Conservation (phyloP, 2,888 invertebrate genomes). For the Tinea pellionella region DNA sequence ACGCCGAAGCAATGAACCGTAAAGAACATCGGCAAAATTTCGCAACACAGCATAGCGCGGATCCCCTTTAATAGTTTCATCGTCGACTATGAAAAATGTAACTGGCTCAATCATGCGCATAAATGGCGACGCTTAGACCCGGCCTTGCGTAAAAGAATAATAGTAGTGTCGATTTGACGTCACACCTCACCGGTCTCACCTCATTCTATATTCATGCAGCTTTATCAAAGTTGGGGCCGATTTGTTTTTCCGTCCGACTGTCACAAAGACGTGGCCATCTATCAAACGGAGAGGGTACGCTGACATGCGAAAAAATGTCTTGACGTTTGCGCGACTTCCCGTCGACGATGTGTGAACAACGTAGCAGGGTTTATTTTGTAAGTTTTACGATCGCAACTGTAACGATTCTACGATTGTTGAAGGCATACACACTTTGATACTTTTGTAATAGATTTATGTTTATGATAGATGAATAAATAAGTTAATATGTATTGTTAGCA, state of each 20-base stretch:
- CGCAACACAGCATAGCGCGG: not conserved
- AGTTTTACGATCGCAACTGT: not conserved
- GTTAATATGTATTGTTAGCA: not conserved
- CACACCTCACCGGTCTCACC: constrained; percentile 27
- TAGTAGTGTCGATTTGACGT: constrained; percentile 20
- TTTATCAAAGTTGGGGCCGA: constrained; percentile 36
- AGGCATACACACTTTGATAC: not conserved
- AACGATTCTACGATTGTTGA: not conserved
- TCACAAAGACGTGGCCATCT: constrained; percentile 1
- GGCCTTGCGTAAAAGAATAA: constrained; percentile 30
- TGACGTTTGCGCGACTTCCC: not conserved
- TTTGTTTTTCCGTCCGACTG: constrained; percentile 23
- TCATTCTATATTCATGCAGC: constrained; percentile 35
- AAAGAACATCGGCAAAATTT: constrained; percentile 35
- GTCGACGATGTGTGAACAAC: not conserved
- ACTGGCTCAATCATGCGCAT: constrained; percentile 36
- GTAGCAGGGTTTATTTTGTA: not conserved
- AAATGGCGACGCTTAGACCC: constrained; percentile 20
- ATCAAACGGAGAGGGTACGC: constrained; percentile 9
- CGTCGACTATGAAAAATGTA: constrained; percentile 44
- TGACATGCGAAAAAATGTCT: constrained; percentile 9
- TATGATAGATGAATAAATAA: not conserved
- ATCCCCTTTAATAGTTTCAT: constrained; percentile 21
- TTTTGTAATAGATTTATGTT: not conserved
- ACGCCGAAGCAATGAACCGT: constrained; percentile 54